Base-by-base conservation (phyloP, 2,113 vertebrate species). In the Speoplatyrhinus poulsoni region DNA sequence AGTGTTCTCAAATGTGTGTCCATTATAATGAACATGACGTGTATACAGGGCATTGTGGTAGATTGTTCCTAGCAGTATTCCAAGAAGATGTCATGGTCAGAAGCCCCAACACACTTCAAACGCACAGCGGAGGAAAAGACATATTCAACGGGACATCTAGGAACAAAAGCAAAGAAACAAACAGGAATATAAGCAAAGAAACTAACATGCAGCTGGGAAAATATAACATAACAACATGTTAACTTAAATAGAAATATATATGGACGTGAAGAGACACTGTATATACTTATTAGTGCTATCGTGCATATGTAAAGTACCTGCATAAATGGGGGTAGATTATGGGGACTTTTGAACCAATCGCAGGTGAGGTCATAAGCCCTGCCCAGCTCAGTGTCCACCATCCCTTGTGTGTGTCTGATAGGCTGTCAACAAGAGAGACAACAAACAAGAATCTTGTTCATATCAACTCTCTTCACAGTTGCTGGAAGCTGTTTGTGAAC, bases 61-160 rank as follows among this genome's bases (percentile, higher is more conserved):
- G 46, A 72, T 67, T 85, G 82, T 82, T 89, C 79, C 69, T 79
- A 82, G 62, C 76, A 84, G 78, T 48, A 76, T 90, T 86, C 86
- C 79, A 84, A 84, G 87, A 79, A 87, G 88, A 73, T 82, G 73
- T 88, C 82, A 82, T 60, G 75, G 69, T 70, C 83, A 85, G 82
- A 81, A 26, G 26, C 76, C 82, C 83, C 87, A 82, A 82, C 64
- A 84, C 79, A 86, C 86, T 83, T 83, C 82, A 87, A 76, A 81
- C 77, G 82, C 66, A 60, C 70, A 88, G 87, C 80, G 86, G 82
- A 87, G 77, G 83, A 81, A 86, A 86, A 56, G 67, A 73, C 69
- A 77, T 66, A 85, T 62, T 87, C 86, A 90, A 88, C 82, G 81
- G 89, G 52, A 85, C 84, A 88, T 93, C 92, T 93, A 91, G 73